Evolutionary conservation across 2,797 vertebrate genomes (phyloP).

Genomic region (Urocyon cinereoargenteus): DNA sequence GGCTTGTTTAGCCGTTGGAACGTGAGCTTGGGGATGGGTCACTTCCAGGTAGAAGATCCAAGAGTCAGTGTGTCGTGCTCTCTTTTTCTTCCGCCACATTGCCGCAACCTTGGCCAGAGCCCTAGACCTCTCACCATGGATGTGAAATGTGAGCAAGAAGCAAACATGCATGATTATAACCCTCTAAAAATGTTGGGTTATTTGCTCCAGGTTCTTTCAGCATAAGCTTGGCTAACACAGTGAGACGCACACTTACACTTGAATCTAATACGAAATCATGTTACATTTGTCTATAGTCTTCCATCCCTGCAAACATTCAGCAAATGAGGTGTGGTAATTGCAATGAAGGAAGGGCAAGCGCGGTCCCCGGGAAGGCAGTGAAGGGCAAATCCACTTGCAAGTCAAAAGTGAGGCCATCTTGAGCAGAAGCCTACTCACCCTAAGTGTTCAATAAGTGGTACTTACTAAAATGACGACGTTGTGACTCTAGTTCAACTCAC

Average conservation of each 20-base stretch:
- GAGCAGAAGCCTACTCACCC: rapidly evolving
- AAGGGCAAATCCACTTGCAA: too few species aligned
- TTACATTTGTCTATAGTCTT: not conserved
- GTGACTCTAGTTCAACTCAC: not conserved
- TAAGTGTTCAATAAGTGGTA: too few species aligned
- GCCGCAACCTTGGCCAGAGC: not conserved
- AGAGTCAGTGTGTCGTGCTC: not conserved
- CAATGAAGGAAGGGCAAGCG: not conserved
- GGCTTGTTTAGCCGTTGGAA: not conserved
- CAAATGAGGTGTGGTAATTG: not conserved
- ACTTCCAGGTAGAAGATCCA: not conserved
- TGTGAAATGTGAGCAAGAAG: not conserved
- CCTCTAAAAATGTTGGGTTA: too few species aligned
- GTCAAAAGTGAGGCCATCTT: not conserved
- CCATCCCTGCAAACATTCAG: not conserved
- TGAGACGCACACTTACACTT: rapidly evolving
- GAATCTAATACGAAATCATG: not conserved
- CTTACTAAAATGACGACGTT: not conserved
- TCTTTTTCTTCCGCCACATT: not conserved
- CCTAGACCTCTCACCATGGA: not conserved
- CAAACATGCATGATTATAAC: not conserved
- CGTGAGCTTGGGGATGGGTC: not conserved
- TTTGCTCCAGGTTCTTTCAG: not conserved
- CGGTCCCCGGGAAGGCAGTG: not conserved
- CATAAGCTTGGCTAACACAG: not conserved